Conservation (phyloP, 2,113 vertebrate species). For the Hyperoodon ampullatus region DNA sequence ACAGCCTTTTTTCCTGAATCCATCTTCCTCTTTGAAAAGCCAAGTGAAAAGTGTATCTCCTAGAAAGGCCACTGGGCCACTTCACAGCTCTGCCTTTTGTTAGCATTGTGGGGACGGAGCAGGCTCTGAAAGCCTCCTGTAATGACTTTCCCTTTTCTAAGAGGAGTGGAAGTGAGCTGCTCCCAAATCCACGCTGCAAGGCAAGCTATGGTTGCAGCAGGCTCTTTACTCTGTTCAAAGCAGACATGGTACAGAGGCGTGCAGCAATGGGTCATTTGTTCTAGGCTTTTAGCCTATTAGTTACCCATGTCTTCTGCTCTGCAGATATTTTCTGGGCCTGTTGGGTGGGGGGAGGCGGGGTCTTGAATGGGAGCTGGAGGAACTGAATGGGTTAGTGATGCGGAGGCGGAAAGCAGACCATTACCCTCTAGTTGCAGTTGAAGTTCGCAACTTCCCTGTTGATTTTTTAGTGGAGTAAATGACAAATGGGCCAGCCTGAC, state of each 20-base stretch:
- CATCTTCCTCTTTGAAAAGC: constrained; percentile 54
- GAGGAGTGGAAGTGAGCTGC: constrained; percentile 41
- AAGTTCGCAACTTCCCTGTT: constrained; percentile 68
- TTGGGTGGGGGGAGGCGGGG: constrained; percentile 21
- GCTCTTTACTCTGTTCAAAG: not conserved
- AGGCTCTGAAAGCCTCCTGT: constrained; percentile 69
- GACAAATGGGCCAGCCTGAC: constrained; percentile 74
- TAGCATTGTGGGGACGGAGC: constrained; percentile 46
- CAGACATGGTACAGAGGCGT: not conserved
- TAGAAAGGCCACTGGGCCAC: constrained; percentile 48
- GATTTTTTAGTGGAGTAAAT: constrained; percentile 70
- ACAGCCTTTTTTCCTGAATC: constrained; percentile 51
- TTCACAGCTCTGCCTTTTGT: constrained; percentile 72
- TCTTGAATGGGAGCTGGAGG: constrained; percentile 56
- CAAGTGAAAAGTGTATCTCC: constrained; percentile 40
- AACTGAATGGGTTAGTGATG: constrained; percentile 54
- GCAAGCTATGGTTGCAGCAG: not conserved
- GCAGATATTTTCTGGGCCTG: constrained; percentile 43
- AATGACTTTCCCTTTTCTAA: constrained; percentile 68
- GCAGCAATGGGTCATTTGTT: constrained; percentile 16
- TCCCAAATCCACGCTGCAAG: not conserved
- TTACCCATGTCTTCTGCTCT: not conserved
- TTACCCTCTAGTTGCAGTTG: constrained; percentile 80
- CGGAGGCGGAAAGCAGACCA: constrained; percentile 64
- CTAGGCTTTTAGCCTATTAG: constrained; percentile 47